A percentile compares a stretch with the other conserved stretches of the same genome.
phyloP scores from a whole-genome alignment of 2,888 invertebrate genomes.

The Diaperis boleti region DNA sequence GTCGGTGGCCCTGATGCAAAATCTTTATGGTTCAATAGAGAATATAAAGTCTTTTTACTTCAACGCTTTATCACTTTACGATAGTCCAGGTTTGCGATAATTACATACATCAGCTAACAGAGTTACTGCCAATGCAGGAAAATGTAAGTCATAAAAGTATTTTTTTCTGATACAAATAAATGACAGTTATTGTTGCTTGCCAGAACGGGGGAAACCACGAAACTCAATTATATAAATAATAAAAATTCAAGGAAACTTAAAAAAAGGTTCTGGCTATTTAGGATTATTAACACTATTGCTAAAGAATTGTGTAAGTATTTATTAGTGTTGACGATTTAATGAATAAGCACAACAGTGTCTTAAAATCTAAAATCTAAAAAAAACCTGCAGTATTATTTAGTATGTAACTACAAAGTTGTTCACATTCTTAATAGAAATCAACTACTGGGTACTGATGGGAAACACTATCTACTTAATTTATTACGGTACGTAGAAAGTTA shows the following conservation, averaged over 20 bases:
- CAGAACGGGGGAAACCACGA: neutral
- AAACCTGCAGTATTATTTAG: neutral
- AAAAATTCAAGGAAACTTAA: constrained; percentile 5
- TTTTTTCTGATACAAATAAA: neutral
- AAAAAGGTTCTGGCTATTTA: neutral
- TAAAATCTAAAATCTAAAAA: too few relatives aligned
- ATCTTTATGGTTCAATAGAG: constrained; percentile 8
- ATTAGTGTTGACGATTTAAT: neutral
- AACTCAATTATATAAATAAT: neutral
- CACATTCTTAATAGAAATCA: neutral
- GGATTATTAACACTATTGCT: neutral
- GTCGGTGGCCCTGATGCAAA: constrained; percentile 3
- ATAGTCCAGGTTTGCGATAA: neutral
- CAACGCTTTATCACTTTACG: neutral
- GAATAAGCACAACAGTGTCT: too few relatives aligned
- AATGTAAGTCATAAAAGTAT: constrained; percentile 5
- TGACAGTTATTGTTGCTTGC: neutral
- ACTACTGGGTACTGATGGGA: neutral
- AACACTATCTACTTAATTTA: neutral
- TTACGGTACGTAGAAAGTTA: neutral
- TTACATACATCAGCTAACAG: neutral
- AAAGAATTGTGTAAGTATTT: neutral
- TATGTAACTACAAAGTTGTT: too few relatives aligned
- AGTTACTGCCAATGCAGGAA: neutral
- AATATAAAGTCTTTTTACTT: neutral